Conservation (phyloP, 1,140 invertebrate genomes). For the Argopecten irradians region DNA sequence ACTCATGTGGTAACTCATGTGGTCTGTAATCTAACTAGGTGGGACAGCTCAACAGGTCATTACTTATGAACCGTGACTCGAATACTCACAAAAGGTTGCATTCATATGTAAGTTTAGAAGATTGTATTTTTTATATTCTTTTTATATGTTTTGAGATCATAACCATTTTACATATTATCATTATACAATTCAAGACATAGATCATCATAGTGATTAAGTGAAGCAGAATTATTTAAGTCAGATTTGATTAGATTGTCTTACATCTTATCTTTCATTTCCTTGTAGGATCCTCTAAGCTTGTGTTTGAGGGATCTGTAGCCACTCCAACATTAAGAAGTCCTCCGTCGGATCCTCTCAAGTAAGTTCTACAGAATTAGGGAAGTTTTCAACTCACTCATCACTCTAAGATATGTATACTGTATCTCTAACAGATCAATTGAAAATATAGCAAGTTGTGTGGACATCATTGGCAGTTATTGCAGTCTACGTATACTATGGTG, state of each 20-base stretch:
- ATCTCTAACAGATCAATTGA: background rate
- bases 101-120: background rate
- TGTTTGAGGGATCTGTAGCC: constrained; percentile 59
- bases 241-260: background rate
- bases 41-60: background rate
- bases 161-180: background rate
- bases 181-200: background rate
- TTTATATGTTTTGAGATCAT: no score
- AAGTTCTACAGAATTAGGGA: constrained; percentile 20
- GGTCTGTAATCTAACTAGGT: background rate
- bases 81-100: background rate
- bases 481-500: background rate
- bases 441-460: background rate
- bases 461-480: background rate
- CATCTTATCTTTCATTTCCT: background rate
- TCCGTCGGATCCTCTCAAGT: constrained; percentile 53
- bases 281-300: constrained; percentile 44
- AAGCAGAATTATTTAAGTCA: background rate
- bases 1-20: background rate
- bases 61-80: background rate
- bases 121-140: background rate
- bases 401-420: background rate
- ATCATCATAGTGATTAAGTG: background rate
- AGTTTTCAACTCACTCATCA: background rate
- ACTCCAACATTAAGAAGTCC: constrained; percentile 57